These are phyloP conservation scores for Lutjanus argentimaculatus DNA, from an alignment of 2,797 vertebrate species.

Conservation along the genomic window DNA sequence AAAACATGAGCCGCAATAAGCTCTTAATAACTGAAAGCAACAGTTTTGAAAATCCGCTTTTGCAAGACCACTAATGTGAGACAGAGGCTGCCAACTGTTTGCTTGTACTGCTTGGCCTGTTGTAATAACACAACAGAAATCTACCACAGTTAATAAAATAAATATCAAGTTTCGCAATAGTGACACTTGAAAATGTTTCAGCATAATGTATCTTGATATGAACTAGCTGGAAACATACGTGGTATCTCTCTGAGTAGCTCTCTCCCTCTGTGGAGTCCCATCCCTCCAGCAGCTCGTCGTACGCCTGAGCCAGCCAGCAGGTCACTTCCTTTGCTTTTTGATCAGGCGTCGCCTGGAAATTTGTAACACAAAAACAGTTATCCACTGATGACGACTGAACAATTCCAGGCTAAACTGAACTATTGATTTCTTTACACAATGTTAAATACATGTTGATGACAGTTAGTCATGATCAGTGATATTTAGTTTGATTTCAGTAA, in stretches of 20 bases:
- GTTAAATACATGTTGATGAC: neutral
- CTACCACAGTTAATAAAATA: neutral
- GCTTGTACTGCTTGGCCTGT: too few relatives aligned
- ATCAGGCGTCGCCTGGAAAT: conserved; percentile 76
- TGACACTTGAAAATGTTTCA: neutral
- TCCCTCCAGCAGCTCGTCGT: conserved; percentile 88
- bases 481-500: neutral
- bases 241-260: conserved; percentile 89
- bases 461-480: neutral
- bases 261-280: conserved; percentile 88
- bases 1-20: neutral
- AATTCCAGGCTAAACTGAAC: neutral
- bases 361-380: conserved; percentile 9
- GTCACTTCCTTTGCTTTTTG: conserved; percentile 87
- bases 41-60: too few relatives aligned
- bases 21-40: too few relatives aligned
- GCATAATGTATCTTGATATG: neutral
- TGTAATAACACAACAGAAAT: neutral
- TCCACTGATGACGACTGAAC: accelerated
- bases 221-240: conserved; percentile 80
- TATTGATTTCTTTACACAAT: neutral
- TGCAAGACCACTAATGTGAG: neutral
- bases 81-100: neutral
- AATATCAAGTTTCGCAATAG: too few relatives aligned
- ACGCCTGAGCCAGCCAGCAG: conserved; percentile 89